These are phyloP conservation scores for Salvelinus alpinus DNA, from an alignment of 2,113 vertebrate species.

Conservation along the genomic window DNA sequence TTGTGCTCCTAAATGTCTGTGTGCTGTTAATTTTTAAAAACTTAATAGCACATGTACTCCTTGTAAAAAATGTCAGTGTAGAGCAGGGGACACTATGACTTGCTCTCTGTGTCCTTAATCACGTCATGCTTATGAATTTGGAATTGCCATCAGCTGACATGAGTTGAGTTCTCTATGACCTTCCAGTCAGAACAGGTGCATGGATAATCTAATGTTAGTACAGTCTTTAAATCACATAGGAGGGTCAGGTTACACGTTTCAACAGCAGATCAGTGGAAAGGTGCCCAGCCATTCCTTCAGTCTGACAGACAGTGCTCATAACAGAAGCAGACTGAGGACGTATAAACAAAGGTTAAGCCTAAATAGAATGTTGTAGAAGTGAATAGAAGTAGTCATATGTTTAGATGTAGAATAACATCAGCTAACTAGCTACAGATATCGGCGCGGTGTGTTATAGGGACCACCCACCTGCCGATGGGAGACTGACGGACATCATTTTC, in stretches of 20 bases:
- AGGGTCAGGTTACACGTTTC: not conserved
- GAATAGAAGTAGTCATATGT: too few relatives aligned
- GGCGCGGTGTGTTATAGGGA: too few relatives aligned
- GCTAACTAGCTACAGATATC: too few relatives aligned
- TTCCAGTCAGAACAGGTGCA: not conserved
- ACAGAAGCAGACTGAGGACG: slow-evolving; percentile 29
- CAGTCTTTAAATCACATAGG: not conserved
- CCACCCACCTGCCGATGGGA: too few relatives aligned
- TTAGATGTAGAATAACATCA: too few relatives aligned
- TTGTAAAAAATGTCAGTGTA: too few relatives aligned
- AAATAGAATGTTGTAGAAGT: slow-evolving; percentile 20
- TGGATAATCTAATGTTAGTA: not conserved
- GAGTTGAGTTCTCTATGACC: not conserved
- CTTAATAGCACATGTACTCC: too few relatives aligned
- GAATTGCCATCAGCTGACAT: not conserved
- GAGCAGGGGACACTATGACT: too few relatives aligned
- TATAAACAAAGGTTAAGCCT: slow-evolving; percentile 24
- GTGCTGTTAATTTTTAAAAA: too few relatives aligned
- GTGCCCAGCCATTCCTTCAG: not conserved
- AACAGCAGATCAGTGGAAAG: not conserved
- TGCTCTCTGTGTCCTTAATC: not conserved
- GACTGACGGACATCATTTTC: too few relatives aligned
- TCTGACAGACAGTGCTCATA: not conserved
- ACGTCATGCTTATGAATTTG: not conserved
- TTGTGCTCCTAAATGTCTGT: too few relatives aligned